These are phyloP conservation scores for Herpetotheres cachinnans DNA, from an alignment of 2,113 vertebrate genomes.

Conservation along the genomic window DNA sequence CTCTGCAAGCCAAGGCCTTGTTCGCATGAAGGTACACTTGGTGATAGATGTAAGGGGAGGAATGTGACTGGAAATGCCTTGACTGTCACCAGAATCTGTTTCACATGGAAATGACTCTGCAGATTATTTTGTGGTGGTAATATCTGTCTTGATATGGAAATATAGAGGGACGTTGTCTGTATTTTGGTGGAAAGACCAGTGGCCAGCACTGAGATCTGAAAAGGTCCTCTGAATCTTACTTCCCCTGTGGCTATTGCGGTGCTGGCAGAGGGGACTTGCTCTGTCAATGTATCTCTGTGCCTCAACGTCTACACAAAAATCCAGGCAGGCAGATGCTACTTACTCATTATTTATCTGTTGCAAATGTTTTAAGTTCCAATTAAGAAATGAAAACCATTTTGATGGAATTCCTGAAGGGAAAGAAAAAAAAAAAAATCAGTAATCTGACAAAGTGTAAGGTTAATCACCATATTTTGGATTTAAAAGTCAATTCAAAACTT, in stretches of 20 bases:
- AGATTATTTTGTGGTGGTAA: background rate
- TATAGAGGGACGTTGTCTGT: background rate
- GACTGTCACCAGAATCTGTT: background rate
- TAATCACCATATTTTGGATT: background rate
- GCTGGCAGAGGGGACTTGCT: background rate
- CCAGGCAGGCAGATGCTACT: background rate
- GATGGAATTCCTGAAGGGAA: background rate
- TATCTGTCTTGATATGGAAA: background rate
- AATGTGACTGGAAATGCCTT: background rate
- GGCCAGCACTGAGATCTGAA: background rate
- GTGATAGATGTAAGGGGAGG: background rate
- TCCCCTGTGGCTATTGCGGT: background rate
- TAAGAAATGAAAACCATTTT: background rate
- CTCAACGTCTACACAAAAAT: background rate
- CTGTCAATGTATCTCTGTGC: background rate
- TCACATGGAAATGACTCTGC: rapidly evolving
- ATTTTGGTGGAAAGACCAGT: background rate
- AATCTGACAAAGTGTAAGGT: background rate
- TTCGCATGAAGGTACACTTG: rapidly evolving
- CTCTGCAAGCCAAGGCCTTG: background rate
- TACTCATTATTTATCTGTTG: background rate
- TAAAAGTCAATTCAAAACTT: background rate
- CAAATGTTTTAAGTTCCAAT: background rate
- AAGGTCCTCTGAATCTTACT: background rate
- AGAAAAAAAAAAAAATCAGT: background rate